Percentiles rank a stretch among this genome's conserved stretches.
These are phyloP conservation scores for Lutjanus erythropterus DNA, from an alignment of 2,113 vertebrate species.

Conservation along the genomic window DNA sequence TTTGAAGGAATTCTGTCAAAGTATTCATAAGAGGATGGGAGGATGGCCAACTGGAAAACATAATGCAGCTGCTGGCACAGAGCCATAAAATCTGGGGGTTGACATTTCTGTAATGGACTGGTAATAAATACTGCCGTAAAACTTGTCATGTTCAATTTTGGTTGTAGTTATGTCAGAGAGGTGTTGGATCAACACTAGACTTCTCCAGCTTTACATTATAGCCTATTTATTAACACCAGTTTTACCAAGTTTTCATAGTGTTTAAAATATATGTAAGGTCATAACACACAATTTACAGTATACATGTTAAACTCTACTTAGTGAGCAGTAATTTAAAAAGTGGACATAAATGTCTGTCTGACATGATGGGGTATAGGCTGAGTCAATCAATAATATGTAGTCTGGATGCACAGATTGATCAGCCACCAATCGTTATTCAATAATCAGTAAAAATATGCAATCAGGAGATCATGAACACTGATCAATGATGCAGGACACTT, in stretches of 20 bases:
- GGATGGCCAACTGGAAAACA: too few species aligned
- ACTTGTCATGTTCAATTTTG: background rate
- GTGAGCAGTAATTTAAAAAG: background rate
- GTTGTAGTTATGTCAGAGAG: background rate
- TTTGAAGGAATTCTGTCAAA: too few species aligned
- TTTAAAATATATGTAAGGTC: background rate
- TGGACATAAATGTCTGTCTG: background rate
- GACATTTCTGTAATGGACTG: too few species aligned
- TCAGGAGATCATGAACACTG: too few species aligned
- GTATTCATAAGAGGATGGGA: too few species aligned
- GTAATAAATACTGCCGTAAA: too few species aligned
- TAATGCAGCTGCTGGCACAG: too few species aligned
- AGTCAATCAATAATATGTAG: conserved; percentile 28
- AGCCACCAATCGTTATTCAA: too few species aligned
- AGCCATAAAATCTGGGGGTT: too few species aligned
- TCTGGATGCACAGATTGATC: too few species aligned
- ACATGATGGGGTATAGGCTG: background rate
- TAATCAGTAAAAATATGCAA: too few species aligned
- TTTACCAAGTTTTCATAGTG: background rate
- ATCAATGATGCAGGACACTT: too few species aligned
- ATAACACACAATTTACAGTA: background rate
- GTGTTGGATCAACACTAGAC: background rate
- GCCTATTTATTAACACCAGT: background rate
- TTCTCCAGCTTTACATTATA: background rate
- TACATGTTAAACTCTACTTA: background rate